Evolutionary conservation across 2,113 vertebrate genomes (phyloP), one percentile per base, ranked within the genome.

Genomic region (Urocolius indicus): DNA sequence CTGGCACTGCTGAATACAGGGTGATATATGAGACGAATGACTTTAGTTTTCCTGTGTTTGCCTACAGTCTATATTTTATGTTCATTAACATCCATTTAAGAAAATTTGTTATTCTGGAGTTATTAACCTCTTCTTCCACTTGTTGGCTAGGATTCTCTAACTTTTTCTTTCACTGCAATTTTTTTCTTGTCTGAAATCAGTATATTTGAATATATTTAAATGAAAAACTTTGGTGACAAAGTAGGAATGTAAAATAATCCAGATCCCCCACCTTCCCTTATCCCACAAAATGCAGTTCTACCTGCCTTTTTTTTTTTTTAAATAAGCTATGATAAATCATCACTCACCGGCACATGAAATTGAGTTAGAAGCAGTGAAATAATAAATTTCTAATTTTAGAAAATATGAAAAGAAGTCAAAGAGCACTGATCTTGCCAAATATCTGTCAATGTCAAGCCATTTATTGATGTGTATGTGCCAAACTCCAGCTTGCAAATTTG

Each of bases 351-450:
- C 29, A 69, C 10, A 81, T 67, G 34, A 74, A 27, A 58, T 45
- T 66, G 26, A 69, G 81, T 91, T 95, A 9, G 27, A 93, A 84
- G 22, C 17, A 89, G 22, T 67, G 34, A 67, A 91, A 78, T 71
- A 81, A 84, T 95, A 45, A 65, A 5, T 89, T 89, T 87, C 52
- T 65, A 81, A 63, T 74, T 94, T 91, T 84, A 72, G 55, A 78
- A 46, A 55, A 55, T 52, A 55, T 13, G 36, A 29, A 14, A 13
- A 23, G 41, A 59, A 67, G 23, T 84, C 34, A 84, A 83, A 30
- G 34, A 89, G 13, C 87, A 26, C 58, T 76, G 54, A 85, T 38
- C 34, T 87, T 65, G 38, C 38, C 82, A 71, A 87, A 12, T 78
- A 38, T 57, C 26, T 90, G 23, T 79, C 52, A 61, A 61, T 72